These are phyloP conservation scores for Adrianichthys oophorus DNA, from an alignment of 2,797 vertebrate genomes.

Conservation along the genomic window DNA sequence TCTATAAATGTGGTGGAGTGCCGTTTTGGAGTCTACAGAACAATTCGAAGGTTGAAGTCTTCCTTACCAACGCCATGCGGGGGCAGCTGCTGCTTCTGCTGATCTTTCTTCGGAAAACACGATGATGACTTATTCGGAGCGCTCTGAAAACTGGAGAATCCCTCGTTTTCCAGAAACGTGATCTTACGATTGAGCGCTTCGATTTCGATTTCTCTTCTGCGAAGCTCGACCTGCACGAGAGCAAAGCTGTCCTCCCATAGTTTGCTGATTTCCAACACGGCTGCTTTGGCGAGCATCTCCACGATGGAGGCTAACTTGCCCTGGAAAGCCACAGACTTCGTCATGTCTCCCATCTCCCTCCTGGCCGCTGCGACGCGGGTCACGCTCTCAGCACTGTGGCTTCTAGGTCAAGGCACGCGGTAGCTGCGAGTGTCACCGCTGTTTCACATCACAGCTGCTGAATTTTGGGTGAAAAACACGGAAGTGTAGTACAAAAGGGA, in stretches of 20 bases:
- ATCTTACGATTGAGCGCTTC: conserved; percentile 68
- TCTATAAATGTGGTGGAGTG: too few relatives aligned
- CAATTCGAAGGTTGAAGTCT: not conserved
- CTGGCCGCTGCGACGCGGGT: not conserved
- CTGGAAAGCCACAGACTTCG: conserved; percentile 69
- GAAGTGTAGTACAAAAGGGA: conserved; percentile 51
- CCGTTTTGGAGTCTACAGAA: too few relatives aligned
- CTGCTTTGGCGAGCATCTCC: conserved; percentile 74
- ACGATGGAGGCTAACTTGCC: conserved; percentile 74
- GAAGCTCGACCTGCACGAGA: conserved; percentile 68
- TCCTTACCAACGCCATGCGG: conserved; percentile 46
- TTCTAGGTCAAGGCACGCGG: not conserved
- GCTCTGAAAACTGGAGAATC: conserved; percentile 21
- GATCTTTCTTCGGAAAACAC: conserved; percentile 49
- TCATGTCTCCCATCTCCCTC: conserved; percentile 49
- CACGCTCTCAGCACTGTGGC: too few relatives aligned
- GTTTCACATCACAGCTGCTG: conserved; percentile 34
- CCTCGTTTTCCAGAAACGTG: conserved; percentile 62
- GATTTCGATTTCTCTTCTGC: conserved; percentile 71
- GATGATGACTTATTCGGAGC: conserved; percentile 30
- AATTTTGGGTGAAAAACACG: conserved; percentile 43
- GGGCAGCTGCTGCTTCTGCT: conserved; percentile 41
- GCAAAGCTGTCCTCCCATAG: conserved; percentile 76
- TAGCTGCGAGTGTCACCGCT: not conserved
- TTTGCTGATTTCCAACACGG: conserved; percentile 75